Percentiles rank a stretch among this genome's conserved stretches.
Conservation (phyloP, 53 echinoderm and acorn worm genomes). For the Paelopatides confundens region DNA sequence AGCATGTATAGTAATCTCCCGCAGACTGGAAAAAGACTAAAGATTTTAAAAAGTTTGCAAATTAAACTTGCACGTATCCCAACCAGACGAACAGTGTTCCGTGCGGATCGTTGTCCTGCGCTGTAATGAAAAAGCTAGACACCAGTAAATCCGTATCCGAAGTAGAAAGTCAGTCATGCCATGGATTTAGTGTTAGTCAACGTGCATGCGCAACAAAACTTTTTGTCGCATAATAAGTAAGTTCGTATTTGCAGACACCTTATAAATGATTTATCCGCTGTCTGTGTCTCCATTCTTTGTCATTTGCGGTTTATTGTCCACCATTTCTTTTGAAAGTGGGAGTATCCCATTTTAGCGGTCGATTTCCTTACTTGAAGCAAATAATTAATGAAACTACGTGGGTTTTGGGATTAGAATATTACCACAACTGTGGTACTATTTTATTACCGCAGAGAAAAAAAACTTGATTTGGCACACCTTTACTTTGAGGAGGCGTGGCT, state of each 20-base stretch:
- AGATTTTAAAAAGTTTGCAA: background rate
- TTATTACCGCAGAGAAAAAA: background rate
- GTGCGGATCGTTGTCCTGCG: conserved; percentile 3
- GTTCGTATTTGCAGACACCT: conserved; percentile 37
- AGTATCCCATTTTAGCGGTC: background rate
- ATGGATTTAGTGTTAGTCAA: background rate
- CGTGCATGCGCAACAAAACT: conserved; percentile 5
- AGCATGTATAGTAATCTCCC: background rate
- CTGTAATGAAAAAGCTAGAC: conserved; percentile 2
- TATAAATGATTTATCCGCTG: conserved; percentile 38
- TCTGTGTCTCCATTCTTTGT: conserved; percentile 21
- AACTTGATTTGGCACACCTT: background rate
- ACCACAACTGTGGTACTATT: background rate
- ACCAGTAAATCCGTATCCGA: background rate
- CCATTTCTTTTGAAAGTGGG: background rate
- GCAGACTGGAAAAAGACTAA: conserved; percentile 39
- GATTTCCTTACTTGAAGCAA: background rate
- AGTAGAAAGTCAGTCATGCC: background rate
- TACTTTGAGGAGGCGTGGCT: background rate
- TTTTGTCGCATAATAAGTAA: conserved; percentile 44
- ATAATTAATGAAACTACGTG: background rate
- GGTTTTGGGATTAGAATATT: background rate
- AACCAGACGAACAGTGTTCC: background rate
- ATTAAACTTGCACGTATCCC: background rate
- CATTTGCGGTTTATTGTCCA: background rate